phyloP scores from a whole-genome alignment of 2,113 vertebrate species.

The rat (Rattus norvegicus) region GRCr8 NC_086027.1:115138001-115138500 shows the following conservation, averaged over 20 bases:
- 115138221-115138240: neutral
- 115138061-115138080: neutral
- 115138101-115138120: neutral
- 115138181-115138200: neutral
- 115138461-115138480: neutral
- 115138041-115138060: neutral
- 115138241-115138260: neutral
- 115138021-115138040: neutral
- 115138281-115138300: neutral
- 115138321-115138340: neutral
- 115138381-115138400: conserved; percentile 22
- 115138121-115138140: conserved; percentile 26
- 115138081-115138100: neutral
- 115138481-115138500: neutral
- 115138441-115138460: neutral
- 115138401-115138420: neutral
- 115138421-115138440: neutral
- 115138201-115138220: neutral
- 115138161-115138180: neutral
- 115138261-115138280: neutral
- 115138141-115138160: neutral
- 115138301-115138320: neutral
- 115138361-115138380: neutral
- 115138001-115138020: too few relatives aligned
- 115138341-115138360: neutral